Percentiles rank a stretch among this genome's conserved stretches.
These are phyloP conservation scores for Lasioglossum leucozonium DNA, from an alignment of 2,888 invertebrate species.

Conservation along the genomic window DNA sequence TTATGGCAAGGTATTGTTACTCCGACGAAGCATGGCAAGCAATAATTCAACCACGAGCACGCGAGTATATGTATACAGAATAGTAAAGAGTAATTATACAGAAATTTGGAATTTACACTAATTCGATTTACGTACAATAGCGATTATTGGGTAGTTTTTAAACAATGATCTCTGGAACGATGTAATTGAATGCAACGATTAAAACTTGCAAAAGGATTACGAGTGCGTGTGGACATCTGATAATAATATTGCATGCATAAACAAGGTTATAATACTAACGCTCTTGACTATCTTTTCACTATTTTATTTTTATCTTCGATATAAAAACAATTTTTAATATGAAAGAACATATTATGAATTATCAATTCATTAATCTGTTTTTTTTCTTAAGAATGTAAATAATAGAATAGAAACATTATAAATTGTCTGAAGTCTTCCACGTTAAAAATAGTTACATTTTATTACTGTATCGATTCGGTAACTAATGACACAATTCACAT, in stretches of 20 bases:
- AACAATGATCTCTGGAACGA: neutral
- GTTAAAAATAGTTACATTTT: neutral
- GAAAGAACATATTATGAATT: neutral
- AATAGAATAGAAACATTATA: neutral
- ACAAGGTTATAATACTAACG: neutral
- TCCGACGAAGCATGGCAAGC: too few relatives aligned
- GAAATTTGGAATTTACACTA: too few relatives aligned
- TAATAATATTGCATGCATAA: neutral
- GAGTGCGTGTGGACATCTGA: neutral
- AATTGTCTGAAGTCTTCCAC: neutral
- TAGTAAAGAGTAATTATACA: too few relatives aligned
- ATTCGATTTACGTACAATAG: too few relatives aligned
- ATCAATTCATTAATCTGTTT: neutral
- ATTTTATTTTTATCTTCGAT: neutral
- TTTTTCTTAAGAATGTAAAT: neutral
- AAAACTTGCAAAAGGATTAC: neutral
- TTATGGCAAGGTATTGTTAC: too few relatives aligned
- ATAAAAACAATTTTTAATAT: neutral
- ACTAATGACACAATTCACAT: neutral
- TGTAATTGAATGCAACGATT: neutral
- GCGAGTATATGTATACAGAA: too few relatives aligned
- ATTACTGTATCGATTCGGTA: neutral
- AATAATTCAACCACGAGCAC: too few relatives aligned
- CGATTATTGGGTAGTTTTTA: too few relatives aligned
- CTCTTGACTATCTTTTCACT: neutral